Percentiles rank a stretch among this genome's conserved stretches.
phyloP scores from a whole-genome alignment of 2,888 invertebrate species.

The Blomia tropicalis region DNA sequence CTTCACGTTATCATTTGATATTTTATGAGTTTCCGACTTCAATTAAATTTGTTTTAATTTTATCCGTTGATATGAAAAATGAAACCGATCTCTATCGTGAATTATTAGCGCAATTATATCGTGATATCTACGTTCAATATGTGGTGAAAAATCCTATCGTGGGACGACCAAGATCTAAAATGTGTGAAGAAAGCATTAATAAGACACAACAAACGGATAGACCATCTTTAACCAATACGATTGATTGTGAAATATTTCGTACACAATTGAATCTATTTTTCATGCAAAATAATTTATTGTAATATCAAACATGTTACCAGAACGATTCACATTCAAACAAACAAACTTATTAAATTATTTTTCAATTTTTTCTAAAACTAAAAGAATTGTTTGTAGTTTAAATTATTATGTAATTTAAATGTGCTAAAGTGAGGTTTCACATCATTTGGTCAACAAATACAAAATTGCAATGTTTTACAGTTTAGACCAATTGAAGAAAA shows the following conservation, averaged over 20 bases:
- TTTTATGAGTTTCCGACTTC: constrained; percentile 24
- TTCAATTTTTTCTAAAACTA: neutral
- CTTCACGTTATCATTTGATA: constrained; percentile 23
- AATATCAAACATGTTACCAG: neutral
- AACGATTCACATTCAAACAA: neutral
- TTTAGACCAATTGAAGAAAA: too few relatives aligned
- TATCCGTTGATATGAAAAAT: constrained; percentile 9
- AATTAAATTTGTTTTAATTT: constrained; percentile 23
- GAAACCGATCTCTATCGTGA: constrained; percentile 24
- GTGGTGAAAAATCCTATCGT: constrained; percentile 24
- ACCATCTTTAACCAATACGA: neutral
- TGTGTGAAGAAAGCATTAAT: neutral
- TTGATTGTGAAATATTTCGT: constrained; percentile 25
- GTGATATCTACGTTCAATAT: constrained; percentile 26
- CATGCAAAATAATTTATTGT: neutral
- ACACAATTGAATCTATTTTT: constrained; percentile 23
- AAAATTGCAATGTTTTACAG: too few relatives aligned
- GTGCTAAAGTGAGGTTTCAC: too few relatives aligned
- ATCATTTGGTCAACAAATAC: too few relatives aligned
- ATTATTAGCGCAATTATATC: constrained; percentile 21
- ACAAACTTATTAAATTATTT: neutral
- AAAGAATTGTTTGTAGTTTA: too few relatives aligned
- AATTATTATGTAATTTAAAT: too few relatives aligned
- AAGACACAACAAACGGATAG: neutral
- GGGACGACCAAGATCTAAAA: neutral